Conservation (phyloP, 1,140 invertebrate genomes). For the Pomacea maculata region DNA sequence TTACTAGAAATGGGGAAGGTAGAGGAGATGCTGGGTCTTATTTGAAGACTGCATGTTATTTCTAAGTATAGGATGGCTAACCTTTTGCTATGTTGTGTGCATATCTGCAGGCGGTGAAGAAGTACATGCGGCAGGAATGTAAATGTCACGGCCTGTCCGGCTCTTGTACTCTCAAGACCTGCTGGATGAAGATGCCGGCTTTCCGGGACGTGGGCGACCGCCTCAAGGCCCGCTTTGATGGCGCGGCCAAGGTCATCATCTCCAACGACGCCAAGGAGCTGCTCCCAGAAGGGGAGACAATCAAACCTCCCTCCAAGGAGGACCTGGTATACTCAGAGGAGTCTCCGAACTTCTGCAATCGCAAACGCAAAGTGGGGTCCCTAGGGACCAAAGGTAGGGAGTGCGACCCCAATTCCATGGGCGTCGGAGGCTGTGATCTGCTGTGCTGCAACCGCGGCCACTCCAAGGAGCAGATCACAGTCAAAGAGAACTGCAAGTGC, state of each 20-base stretch:
- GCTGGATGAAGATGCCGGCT: slow-evolving; percentile 88
- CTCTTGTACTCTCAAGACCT: slow-evolving; percentile 92
- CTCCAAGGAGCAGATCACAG: slow-evolving; percentile 35
- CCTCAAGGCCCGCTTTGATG: slow-evolving; percentile 82
- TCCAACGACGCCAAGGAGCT: slow-evolving; percentile 54
- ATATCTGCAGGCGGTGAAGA: slow-evolving; percentile 49
- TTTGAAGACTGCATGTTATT: too few relatives aligned
- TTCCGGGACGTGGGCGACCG: slow-evolving; percentile 84
- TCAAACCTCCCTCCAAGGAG: slow-evolving; percentile 81
- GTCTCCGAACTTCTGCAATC: slow-evolving; percentile 90
- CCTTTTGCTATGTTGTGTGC: too few relatives aligned
- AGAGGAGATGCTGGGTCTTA: too few relatives aligned
- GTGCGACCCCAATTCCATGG: slow-evolving; percentile 64
- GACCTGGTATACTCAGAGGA: slow-evolving; percentile 87
- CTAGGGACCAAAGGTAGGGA: slow-evolving; percentile 54
- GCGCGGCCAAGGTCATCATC: slow-evolving; percentile 77
- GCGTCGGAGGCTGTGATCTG: slow-evolving; percentile 65
- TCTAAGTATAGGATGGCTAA: too few relatives aligned
- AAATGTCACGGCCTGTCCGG: slow-evolving; percentile 97
- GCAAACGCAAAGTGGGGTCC: slow-evolving; percentile 48
- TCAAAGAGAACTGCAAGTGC: slow-evolving; percentile 56
- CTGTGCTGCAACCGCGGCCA: slow-evolving; percentile 66
- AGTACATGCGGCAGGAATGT: slow-evolving; percentile 69
- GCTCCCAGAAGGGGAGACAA: slow-evolving; percentile 59
- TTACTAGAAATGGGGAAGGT: too few relatives aligned